Base-by-base conservation (phyloP, 2,888 invertebrate species). In the Drosophila formosana region DNA sequence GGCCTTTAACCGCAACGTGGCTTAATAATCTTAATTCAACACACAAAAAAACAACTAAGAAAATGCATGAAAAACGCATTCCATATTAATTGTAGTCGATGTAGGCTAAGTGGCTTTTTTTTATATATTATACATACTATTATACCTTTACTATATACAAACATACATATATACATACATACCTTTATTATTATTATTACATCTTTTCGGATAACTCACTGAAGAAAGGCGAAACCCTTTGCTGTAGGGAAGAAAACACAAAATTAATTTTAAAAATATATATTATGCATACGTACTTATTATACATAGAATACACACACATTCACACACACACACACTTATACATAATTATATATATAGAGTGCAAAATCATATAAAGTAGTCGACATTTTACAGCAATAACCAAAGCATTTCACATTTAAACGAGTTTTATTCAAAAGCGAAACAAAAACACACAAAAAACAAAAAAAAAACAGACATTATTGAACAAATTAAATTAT, bases 1-100 rank as follows among this genome's bases (percentile, higher is more conserved):
- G 91, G 91, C 90, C 91, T 91, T 91, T 69, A 85, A 91, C 92
- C 92, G 90, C 89, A 90, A 81, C 80, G 92, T 91, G 91, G 90
- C 91, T 91, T 91, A 83, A 73, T 61, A 75, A 66, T 66, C 60
- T 76, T 69, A 56, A 45, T 70, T 45, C 61, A 28, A 39, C 9
- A 34, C 11, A 34, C 9, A 34, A 34, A 9, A 34, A 53, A 52
- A 39, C 51, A 55, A 18, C 18, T 18, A 18, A 18, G 18, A 50
- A 50, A 66, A 58, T 58, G 63, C 58, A 68, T 63, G 60, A 53
- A 47, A 39, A 13, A 39, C 47, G 72, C 72, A 75, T 78, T 51
- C 66, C 66, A 80, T 80, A 73, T 73, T 66, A 78, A 75, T 51
- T 72, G 57, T 79, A 75, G 65, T 62, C 32, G 47, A 37, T 9